Percentiles rank a stretch among this genome's conserved stretches.
phyloP scores from a whole-genome alignment of 2,797 vertebrate genomes.

The Martes flavigula region DNA sequence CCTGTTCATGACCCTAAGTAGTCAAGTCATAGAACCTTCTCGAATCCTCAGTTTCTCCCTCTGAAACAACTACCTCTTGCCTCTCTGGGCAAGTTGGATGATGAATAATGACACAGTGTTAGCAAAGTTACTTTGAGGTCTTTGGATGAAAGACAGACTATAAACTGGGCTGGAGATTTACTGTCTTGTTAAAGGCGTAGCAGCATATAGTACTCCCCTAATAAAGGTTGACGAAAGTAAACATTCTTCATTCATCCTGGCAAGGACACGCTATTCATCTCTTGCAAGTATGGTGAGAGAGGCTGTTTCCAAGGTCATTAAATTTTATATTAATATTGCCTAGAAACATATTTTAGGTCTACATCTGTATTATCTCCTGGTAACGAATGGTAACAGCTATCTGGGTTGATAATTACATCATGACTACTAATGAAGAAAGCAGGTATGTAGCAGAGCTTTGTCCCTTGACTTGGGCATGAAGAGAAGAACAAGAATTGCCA shows the following conservation, averaged over 20 bases:
- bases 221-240: constrained; percentile 66
- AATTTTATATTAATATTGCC: background rate
- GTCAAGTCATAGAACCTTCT: constrained; percentile 57
- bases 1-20: constrained; percentile 52
- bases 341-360: constrained; percentile 32
- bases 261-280: constrained; percentile 34
- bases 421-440: background rate
- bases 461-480: background rate
- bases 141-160: constrained; percentile 75
- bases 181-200: constrained; percentile 66
- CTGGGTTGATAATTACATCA: background rate
- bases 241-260: constrained; percentile 49
- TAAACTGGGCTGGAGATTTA: constrained; percentile 71
- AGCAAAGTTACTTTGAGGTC: constrained; percentile 75
- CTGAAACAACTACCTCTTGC: constrained; percentile 41
- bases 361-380: background rate
- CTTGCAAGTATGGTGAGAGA: constrained; percentile 19
- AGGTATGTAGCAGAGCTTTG: background rate
- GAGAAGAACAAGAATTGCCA: background rate
- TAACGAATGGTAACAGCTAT: background rate
- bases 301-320: constrained; percentile 11
- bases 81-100: constrained; percentile 56
- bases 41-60: constrained; percentile 70
- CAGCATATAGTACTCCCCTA: background rate
- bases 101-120: constrained; percentile 68